phyloP scores from a whole-genome alignment of 2,888 invertebrate species.

The Plemyria rubiginata region DNA sequence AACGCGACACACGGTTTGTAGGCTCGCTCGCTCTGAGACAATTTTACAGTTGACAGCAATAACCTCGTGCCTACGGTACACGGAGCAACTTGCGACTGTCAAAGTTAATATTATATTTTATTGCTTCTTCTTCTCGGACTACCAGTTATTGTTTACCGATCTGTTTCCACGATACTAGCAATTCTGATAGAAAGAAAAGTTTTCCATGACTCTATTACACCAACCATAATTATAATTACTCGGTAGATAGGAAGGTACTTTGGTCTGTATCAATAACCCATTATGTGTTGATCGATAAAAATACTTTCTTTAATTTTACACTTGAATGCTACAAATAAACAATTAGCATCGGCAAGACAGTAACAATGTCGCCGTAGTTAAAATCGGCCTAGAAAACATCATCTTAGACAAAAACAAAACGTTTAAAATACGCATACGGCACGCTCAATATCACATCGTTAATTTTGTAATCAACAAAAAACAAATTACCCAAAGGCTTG shows the following conservation, averaged over 20 bases:
- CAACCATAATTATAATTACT: background rate
- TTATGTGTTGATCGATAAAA: too few species aligned
- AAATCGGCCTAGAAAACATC: too few species aligned
- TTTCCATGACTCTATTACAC: background rate
- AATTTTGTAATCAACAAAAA: background rate
- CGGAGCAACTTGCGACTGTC: conserved; percentile 28
- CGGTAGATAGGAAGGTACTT: background rate
- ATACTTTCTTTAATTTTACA: too few species aligned
- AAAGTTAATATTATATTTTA: conserved; percentile 34
- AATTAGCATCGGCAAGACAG: too few species aligned
- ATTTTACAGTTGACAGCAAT: background rate
- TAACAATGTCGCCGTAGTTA: too few species aligned
- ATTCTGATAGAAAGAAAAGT: conserved; percentile 1
- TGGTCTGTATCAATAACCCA: too few species aligned
- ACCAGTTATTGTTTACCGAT: background rate
- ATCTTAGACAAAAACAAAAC: too few species aligned
- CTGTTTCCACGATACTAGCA: conserved; percentile 4
- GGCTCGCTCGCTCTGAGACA: background rate
- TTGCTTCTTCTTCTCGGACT: conserved; percentile 21
- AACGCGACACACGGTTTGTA: too few species aligned
- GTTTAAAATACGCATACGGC: too few species aligned
- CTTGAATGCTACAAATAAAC: too few species aligned
- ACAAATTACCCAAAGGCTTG: conserved; percentile 20
- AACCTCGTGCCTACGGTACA: background rate
- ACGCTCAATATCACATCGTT: background rate